Evolutionary conservation across 2,888 invertebrate genomes (phyloP), one percentile per base, ranked within the genome.

Genomic region (Scaptomyza cyrtandrae): DNA sequence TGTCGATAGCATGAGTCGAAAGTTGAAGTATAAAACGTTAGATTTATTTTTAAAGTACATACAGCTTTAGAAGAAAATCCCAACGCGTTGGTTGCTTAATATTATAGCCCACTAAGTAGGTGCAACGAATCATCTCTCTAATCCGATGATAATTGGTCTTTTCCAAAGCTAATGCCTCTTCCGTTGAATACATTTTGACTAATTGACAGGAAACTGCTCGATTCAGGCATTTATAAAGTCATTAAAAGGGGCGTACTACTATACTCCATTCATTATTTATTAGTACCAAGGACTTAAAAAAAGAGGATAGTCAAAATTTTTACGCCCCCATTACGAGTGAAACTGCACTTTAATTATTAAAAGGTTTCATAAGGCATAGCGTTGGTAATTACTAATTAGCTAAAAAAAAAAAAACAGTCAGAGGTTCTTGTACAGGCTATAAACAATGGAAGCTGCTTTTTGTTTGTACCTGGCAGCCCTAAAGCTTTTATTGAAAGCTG

Each of bases 61-160:
- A 90, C 90, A 89, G 37, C 57, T 63, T 73, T 0, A 89, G 46
- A 0, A 72, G 56, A 29, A 67, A 56, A 31, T 84, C 82, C 37
- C 75, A 75, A 4, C 63, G 56, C 0, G 68, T 57, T 6, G 86
- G 85, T 14, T 71, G 65, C 56, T 65, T 74, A 29, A 90, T 62
- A 62, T 90, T 90, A 7, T 82, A 85, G 16, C 90, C 90, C n/a
- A 89, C 45, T 0, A 66, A 52, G 13, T 81, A 83, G 10, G 78
- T 78, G 7, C 78, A 60, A 1, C 71, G 49, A n/a, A 88, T 75
- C 45, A 90, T 65, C 64, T 86, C 89, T 19, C 70, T 72, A 50
- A 89, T 81, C 45, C 64, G 66, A 45, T 56, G 64, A 50, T 88
- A 86, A 61, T 90, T 90, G 4, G 64, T 75, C 55, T 73, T 60